A percentile compares a stretch with the other conserved stretches of the same genome.
Evolutionary conservation across 1,140 invertebrate species (phyloP).

Genomic region (Oreohelix idahoensis): DNA sequence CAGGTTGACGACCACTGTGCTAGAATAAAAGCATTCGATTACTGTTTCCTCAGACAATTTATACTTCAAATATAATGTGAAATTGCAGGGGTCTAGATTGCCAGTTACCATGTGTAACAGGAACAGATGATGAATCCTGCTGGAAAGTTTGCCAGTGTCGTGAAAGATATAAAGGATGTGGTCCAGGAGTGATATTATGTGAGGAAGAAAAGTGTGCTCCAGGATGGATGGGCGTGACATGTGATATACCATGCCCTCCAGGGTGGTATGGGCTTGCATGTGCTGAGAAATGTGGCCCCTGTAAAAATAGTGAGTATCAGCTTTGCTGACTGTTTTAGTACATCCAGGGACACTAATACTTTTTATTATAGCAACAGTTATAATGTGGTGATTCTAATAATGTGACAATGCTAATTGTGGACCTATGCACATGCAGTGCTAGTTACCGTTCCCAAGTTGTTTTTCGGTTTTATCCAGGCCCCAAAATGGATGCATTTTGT

Average conservation of each 20-base stretch:
- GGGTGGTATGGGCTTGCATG: neutral
- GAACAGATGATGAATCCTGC: neutral
- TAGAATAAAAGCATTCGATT: too few relatives aligned
- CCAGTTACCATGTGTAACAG: neutral
- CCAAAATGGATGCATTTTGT: too few relatives aligned
- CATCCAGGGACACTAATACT: too few relatives aligned
- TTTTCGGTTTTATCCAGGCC: too few relatives aligned
- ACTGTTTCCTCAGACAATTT: too few relatives aligned
- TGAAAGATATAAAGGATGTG: neutral
- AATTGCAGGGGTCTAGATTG: neutral
- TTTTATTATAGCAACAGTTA: too few relatives aligned
- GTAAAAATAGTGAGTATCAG: neutral
- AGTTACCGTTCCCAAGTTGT: too few relatives aligned
- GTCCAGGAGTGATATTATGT: neutral
- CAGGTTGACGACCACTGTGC: too few relatives aligned
- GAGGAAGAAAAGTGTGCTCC: neutral
- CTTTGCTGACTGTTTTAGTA: neutral
- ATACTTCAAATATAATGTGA: too few relatives aligned
- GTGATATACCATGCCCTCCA: conserved; percentile 8
- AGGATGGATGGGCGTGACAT: conserved; percentile 7
- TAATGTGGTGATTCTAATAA: too few relatives aligned
- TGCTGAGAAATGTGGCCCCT: neutral
- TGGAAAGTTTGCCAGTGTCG: neutral
- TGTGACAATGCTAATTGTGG: too few relatives aligned
- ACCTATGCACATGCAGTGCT: too few relatives aligned